phyloP scores from a whole-genome alignment of 1,140 invertebrate genomes.

The Bombus polaris region DNA sequence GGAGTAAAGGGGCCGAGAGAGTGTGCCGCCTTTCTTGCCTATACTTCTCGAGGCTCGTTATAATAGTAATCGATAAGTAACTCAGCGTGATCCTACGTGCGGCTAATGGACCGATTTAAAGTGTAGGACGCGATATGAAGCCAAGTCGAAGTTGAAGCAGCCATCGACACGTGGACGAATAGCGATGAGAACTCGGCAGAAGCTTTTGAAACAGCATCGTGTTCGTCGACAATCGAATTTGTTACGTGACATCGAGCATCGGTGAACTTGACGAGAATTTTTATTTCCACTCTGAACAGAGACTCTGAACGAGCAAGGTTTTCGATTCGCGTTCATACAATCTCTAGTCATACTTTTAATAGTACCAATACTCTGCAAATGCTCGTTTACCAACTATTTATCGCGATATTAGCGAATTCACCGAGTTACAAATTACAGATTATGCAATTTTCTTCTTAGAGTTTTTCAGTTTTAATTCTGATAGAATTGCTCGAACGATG shows the following conservation, averaged over 20 bases:
- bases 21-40: neutral
- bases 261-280: neutral
- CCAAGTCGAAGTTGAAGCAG: neutral
- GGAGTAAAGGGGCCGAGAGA: neutral
- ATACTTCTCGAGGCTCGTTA: slow-evolving; percentile 60
- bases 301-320: too few species aligned
- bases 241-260: neutral
- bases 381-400: too few species aligned
- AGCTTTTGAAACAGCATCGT: neutral
- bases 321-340: accelerated
- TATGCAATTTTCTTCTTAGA: too few species aligned
- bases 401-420: too few species aligned
- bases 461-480: accelerated
- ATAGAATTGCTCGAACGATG: too few species aligned
- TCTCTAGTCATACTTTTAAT: too few species aligned
- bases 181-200: slow-evolving; percentile 19
- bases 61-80: slow-evolving; percentile 80
- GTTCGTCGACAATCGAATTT: neutral
- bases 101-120: slow-evolving; percentile 75
- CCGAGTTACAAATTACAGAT: too few species aligned
- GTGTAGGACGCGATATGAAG: slow-evolving; percentile 55
- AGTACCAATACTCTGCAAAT: too few species aligned
- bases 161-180: slow-evolving; percentile 2
- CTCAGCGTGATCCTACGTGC: slow-evolving; percentile 73
- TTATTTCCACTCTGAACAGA: too few species aligned